These are phyloP conservation scores for Melanaphis sacchari DNA, from an alignment of 1,140 invertebrate genomes.

Conservation along the genomic window DNA sequence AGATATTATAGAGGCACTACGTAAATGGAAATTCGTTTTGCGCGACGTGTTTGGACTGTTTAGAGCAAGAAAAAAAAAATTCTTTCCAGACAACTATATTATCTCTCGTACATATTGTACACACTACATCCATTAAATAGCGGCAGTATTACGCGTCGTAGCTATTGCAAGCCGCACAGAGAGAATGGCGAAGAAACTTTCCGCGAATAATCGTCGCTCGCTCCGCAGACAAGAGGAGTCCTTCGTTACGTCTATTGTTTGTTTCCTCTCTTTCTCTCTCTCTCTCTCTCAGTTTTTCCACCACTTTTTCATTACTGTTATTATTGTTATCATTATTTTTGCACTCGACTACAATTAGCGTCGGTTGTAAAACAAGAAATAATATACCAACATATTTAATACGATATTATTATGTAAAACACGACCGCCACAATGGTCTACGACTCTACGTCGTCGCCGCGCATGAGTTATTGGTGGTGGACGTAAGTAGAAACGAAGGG, in stretches of 20 bases:
- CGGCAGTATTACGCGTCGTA: neutral
- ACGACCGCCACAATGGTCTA: constrained; percentile 35
- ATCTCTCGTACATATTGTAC: no score
- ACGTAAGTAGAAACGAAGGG: constrained; percentile 26
- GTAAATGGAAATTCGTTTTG: constrained; percentile 8
- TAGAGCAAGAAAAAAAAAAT: neutral
- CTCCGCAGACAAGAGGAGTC: neutral
- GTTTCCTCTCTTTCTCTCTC: neutral
- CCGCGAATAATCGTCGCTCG: neutral
- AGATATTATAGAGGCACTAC: neutral
- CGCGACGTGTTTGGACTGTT: neutral
- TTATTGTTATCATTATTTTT: neutral
- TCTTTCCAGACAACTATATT: neutral
- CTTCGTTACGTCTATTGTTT: constrained; percentile 20
- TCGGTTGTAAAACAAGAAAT: constrained; percentile 52
- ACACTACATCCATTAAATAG: no score
- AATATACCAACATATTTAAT: constrained; percentile 45
- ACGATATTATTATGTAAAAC: constrained; percentile 51
- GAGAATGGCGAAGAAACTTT: neutral
- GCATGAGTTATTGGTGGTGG: constrained; percentile 42
- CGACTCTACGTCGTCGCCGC: neutral
- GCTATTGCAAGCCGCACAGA: neutral
- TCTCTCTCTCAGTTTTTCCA: neutral
- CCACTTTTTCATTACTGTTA: neutral
- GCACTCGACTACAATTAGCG: constrained; percentile 40